phyloP scores from a whole-genome alignment of 2,113 vertebrate genomes.

The Chrysemys picta region DNA sequence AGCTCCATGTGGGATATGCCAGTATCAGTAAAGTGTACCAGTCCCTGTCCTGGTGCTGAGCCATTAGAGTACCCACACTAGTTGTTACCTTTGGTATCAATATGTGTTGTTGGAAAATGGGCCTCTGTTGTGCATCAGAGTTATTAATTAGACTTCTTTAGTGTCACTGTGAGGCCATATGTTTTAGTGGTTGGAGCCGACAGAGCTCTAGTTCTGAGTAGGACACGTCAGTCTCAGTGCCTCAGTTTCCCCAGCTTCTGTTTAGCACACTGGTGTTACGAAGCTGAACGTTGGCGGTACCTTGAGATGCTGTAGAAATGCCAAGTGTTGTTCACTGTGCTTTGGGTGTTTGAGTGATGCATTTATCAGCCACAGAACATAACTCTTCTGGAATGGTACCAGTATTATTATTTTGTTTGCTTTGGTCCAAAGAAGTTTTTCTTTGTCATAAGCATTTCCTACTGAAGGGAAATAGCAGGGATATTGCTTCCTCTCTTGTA shows the following conservation, averaged over 20 bases:
- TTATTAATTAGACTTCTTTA: background rate
- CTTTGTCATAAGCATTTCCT: background rate
- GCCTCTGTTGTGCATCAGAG: background rate
- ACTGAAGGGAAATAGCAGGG: rapidly evolving
- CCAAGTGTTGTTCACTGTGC: background rate
- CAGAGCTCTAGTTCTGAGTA: background rate
- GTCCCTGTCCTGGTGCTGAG: background rate
- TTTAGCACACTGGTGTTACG: background rate
- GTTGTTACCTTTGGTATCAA: background rate
- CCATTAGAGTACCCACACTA: background rate
- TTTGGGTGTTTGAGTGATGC: background rate
- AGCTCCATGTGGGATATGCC: background rate
- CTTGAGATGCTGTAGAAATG: background rate
- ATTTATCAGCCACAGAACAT: background rate
- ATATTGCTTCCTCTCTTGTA: background rate
- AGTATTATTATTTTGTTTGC: background rate
- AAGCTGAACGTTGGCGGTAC: background rate
- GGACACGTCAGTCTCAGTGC: background rate
- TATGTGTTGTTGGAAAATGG: background rate
- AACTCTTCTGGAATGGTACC: background rate
- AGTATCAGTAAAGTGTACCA: background rate
- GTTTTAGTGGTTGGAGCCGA: background rate
- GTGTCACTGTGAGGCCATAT: background rate
- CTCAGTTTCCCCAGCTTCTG: background rate
- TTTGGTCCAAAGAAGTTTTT: background rate